Conservation (phyloP, 2,888 invertebrate genomes). For the Quadriops clusia region DNA sequence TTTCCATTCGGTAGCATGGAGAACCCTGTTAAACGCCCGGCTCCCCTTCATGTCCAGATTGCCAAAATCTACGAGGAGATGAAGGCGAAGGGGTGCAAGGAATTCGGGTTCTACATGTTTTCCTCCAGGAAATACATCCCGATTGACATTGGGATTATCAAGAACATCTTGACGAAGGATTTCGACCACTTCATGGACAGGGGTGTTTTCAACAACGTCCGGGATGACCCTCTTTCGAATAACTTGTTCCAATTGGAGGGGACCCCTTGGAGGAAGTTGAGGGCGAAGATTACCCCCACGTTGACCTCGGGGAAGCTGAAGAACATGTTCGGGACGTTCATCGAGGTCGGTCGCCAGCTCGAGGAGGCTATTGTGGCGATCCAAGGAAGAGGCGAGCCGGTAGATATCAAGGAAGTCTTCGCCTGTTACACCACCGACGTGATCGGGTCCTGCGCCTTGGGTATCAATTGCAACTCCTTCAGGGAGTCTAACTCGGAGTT, state of each 20-base stretch:
- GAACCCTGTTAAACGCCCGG: conserved; percentile 13
- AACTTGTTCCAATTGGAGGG: conserved; percentile 45
- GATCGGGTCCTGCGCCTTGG: conserved; percentile 10
- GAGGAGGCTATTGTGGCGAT: conserved; percentile 1
- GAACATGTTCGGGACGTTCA: conserved; percentile 8
- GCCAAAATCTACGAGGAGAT: conserved; percentile 12
- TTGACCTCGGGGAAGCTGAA: conserved; percentile 18
- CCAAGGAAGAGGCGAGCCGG: not conserved
- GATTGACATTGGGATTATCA: conserved; percentile 11
- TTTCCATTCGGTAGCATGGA: conserved; percentile 25
- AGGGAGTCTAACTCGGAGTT: conserved; percentile 11
- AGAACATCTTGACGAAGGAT: conserved; percentile 42
- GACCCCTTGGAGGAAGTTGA: conserved; percentile 42
- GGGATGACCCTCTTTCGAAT: conserved; percentile 43
- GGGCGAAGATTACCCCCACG: conserved; percentile 16
- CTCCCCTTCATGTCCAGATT: conserved; percentile 10
- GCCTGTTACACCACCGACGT: conserved; percentile 12
- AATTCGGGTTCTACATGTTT: too few relatives aligned
- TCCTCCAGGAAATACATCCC: not conserved
- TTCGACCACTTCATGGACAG: conserved; percentile 48
- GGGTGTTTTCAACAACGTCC: conserved; percentile 44
- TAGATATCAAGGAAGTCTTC: conserved; percentile 7
- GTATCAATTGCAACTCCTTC: conserved; percentile 10
- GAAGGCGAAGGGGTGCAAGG: conserved; percentile 9
- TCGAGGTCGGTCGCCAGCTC: conserved; percentile 6